A percentile compares a stretch with the other conserved stretches of the same genome.
These are phyloP conservation scores for Leucophenga montana DNA, from an alignment of 2,888 invertebrate genomes.

Conservation along the genomic window DNA sequence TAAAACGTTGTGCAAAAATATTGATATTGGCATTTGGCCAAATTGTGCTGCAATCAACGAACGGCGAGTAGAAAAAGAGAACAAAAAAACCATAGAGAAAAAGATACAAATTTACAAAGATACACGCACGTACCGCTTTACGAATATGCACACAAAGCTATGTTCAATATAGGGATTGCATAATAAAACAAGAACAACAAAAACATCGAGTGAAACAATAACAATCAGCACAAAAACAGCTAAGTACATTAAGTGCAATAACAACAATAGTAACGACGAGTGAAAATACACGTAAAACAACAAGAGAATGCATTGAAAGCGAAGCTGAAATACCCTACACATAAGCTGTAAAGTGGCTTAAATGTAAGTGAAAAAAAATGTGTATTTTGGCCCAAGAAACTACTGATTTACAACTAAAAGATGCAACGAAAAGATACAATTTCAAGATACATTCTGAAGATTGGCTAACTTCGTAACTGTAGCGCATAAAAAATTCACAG, in stretches of 20 bases:
- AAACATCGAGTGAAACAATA: not conserved
- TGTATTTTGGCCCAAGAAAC: no score
- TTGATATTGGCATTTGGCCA: slow-evolving; percentile 45
- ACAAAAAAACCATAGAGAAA: not conserved
- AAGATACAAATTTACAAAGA: not conserved
- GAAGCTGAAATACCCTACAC: not conserved
- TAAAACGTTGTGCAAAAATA: slow-evolving; percentile 28
- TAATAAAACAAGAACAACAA: slow-evolving; percentile 22
- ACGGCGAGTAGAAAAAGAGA: not conserved
- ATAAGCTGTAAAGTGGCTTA: no score
- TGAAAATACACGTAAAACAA: not conserved
- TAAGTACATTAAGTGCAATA: slow-evolving; percentile 10
- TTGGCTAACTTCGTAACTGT: slow-evolving; percentile 9
- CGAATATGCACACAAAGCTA: not conserved
- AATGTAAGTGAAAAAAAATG: slow-evolving; percentile 22
- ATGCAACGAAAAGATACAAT: no score
- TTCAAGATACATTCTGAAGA: no score
- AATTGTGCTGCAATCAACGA: slow-evolving; percentile 11
- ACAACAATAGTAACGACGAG: slow-evolving; percentile 11
- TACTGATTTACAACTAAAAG: no score
- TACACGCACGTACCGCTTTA: no score
- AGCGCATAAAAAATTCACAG: slow-evolving; percentile 7
- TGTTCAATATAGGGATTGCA: slow-evolving; percentile 10
- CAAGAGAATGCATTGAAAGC: not conserved
- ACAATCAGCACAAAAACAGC: not conserved